Base-by-base conservation (phyloP, 37 sponge, comb jelly and placozoan species). In the Halichondria panicea region DNA sequence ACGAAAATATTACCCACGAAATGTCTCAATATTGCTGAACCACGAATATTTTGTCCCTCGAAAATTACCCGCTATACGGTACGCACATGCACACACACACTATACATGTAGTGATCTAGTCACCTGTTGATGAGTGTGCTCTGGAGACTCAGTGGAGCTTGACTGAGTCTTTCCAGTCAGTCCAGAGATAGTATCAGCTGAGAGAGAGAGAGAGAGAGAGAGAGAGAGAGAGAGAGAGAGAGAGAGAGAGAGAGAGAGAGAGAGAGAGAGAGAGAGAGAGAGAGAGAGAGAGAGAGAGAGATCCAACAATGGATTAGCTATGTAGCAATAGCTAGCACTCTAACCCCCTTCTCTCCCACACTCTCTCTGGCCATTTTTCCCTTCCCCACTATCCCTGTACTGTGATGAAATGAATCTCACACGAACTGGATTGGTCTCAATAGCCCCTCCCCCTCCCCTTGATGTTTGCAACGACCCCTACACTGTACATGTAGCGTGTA, bases 131-230 rank as follows among this genome's bases (percentile, higher is more conserved):
- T 48, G 11, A 48, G 15, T 48, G 52, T 34, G 11, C 46, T 24
- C 42, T 41, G 27, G 21, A 56, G 73, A 34, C 18, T 56, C 50
- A 33, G 25, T 55, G 32, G 36, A 11, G 25, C 52, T 12, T 60
- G 27, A 24, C 55, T 69, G 72, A 2, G 60, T 40, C 36, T 63
- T 89, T 11, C 72, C 78, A 61, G 82, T 69, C 35, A 88, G 58
- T 42, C 84, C 84, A 70, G 57, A 54, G 44, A 84, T 67, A 21
- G 77, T 84, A 12, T 84, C 84, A 68, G 69, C 84, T 84, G 32
- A 13, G 12, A 19, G 41, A 27, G 53, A 40, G 45, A 22, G 18
- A 2, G 24, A 40, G 4, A 5, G n/a, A n/a, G n/a, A n/a, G n/a
- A n/a, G n/a, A n/a, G n/a, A n/a, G n/a, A n/a, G n/a, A n/a, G n/a